These are phyloP conservation scores for Melospiza melodia DNA, from an alignment of 2,113 vertebrate genomes.

Conservation along the genomic window DNA sequence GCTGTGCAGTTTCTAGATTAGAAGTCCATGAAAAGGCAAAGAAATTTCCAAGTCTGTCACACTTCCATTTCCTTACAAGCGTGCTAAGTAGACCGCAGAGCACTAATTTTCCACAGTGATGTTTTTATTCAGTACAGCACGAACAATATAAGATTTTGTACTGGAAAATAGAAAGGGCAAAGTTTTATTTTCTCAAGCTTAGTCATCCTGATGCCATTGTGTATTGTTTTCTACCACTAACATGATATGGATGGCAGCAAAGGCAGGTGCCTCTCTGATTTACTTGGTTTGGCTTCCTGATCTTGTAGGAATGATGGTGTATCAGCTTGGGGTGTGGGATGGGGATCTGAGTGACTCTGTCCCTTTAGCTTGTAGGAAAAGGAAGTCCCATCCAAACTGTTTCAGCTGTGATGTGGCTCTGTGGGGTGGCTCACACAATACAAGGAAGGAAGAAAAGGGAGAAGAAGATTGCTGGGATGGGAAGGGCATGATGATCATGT, in stretches of 20 bases:
- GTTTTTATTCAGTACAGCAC: not conserved
- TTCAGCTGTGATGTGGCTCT: not conserved
- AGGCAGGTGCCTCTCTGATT: not conserved
- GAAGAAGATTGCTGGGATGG: not conserved
- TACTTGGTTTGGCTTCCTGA: not conserved
- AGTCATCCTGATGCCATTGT: not conserved
- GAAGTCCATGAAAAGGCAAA: not conserved
- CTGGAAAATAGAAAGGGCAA: not conserved
- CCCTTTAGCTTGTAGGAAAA: not conserved
- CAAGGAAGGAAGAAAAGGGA: conserved; percentile 35
- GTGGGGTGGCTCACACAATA: conserved; percentile 25
- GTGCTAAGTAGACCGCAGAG: not conserved
- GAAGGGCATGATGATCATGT: not conserved
- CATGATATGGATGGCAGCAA: not conserved
- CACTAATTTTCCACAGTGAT: not conserved
- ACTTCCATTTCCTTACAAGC: not conserved
- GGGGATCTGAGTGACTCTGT: not conserved
- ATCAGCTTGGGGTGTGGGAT: not conserved
- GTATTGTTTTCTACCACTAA: not conserved
- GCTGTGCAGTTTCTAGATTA: not conserved
- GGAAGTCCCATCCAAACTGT: conserved; percentile 28
- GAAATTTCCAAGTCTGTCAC: not conserved
- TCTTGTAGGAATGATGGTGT: not conserved
- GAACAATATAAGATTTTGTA: not conserved
- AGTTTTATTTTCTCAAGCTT: not conserved